Conservation (phyloP, 2,113 vertebrate genomes). For the Rhineura floridana region DNA sequence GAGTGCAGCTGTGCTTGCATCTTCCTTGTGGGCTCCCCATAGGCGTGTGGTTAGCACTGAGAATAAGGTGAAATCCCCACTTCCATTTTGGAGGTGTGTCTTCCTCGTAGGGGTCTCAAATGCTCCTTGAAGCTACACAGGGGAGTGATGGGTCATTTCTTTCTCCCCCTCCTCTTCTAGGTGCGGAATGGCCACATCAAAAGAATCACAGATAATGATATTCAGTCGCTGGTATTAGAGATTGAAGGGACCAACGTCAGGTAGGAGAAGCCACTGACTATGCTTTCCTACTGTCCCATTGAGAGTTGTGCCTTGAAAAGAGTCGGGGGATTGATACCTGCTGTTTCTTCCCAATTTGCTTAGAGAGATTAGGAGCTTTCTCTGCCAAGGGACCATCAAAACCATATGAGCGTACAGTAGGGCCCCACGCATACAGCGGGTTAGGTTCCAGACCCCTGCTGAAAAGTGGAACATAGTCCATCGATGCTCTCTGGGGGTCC, state of each 20-base stretch:
- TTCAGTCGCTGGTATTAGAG: constrained; percentile 93
- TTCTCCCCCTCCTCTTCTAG: constrained; percentile 64
- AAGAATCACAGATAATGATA: constrained; percentile 93
- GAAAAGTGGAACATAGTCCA: too few species aligned
- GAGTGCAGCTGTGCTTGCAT: too few species aligned
- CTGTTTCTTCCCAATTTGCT: background rate
- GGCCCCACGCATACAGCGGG: too few species aligned
- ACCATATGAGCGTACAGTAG: background rate
- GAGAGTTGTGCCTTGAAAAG: background rate
- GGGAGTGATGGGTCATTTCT: background rate
- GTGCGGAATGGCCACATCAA: constrained; percentile 97
- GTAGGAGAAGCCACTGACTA: constrained; percentile 63
- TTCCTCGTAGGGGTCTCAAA: background rate
- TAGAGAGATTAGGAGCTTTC: background rate
- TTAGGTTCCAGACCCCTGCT: too few species aligned
- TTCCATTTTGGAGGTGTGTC: background rate
- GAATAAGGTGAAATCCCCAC: background rate
- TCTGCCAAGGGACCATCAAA: background rate
- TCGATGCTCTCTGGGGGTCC: too few species aligned
- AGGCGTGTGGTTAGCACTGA: too few species aligned
- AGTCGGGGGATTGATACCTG: background rate
- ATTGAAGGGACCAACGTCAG: constrained; percentile 95
- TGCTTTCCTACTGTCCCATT: background rate
- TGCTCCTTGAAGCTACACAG: background rate
- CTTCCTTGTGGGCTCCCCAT: too few species aligned